A percentile compares a stretch with the other conserved stretches of the same genome.
Evolutionary conservation across 2,797 vertebrate genomes (phyloP).

Genomic region (Micromesistius poutassou): DNA sequence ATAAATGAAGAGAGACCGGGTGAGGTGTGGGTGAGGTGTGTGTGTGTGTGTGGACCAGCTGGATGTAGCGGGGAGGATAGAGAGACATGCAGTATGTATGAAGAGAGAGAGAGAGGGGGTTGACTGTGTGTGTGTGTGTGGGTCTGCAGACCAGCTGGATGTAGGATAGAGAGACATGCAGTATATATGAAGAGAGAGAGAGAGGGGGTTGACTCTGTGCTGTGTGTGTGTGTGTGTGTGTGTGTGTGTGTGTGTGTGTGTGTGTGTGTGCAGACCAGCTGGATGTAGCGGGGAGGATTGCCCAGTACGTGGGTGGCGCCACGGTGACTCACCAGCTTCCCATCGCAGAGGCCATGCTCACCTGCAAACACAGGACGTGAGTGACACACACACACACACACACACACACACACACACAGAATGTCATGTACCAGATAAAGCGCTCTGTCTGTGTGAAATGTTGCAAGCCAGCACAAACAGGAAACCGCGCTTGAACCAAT

Average conservation of each 20-base stretch:
- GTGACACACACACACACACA: constrained; percentile 33
- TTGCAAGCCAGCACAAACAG: too few relatives aligned
- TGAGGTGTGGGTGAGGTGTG: too few relatives aligned
- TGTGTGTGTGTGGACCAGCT: too few relatives aligned
- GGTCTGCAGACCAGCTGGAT: too few relatives aligned
- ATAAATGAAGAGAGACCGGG: too few relatives aligned
- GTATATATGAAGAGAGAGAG: too few relatives aligned
- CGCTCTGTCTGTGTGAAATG: too few relatives aligned
- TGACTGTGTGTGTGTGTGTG: background rate
- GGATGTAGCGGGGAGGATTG: constrained; percentile 85
- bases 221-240: background rate
- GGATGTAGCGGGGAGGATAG: background rate
- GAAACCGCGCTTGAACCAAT: too few relatives aligned
- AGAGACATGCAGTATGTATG: background rate
- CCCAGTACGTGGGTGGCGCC: constrained; percentile 86
- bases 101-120: background rate
- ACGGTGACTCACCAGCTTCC: constrained; percentile 90
- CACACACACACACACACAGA: background rate
- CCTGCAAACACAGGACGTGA: constrained; percentile 94
- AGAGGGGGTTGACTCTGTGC: background rate
- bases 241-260: background rate
- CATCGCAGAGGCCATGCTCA: constrained; percentile 97
- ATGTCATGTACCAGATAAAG: too few relatives aligned
- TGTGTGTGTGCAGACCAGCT: constrained; percentile 76
- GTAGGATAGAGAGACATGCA: background rate